These are phyloP conservation scores for Amphipyra tragopoginis DNA, from an alignment of 2,888 invertebrate species.

Conservation along the genomic window DNA sequence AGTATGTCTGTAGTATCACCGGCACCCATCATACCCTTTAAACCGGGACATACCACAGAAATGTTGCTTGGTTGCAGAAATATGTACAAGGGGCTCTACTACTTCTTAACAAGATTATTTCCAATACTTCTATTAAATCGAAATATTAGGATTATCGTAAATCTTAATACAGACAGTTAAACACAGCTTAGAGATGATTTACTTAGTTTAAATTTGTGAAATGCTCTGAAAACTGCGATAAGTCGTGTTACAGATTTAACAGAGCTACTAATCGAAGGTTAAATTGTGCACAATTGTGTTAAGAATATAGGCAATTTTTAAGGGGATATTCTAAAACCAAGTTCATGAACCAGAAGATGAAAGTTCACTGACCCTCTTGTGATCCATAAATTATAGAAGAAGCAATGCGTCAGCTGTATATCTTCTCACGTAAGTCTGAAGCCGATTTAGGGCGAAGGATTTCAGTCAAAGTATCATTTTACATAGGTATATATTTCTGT, in stretches of 20 bases:
- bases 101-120: too few species aligned
- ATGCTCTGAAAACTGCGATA: neutral
- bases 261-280: too few species aligned
- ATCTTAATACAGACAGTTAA: neutral
- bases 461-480: conserved; percentile 15
- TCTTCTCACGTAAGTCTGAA: conserved; percentile 24
- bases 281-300: too few species aligned
- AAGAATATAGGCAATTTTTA: too few species aligned
- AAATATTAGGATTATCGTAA: neutral
- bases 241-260: neutral
- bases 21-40: too few species aligned
- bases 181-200: neutral
- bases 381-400: conserved; percentile 12
- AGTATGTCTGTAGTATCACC: too few species aligned
- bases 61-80: too few species aligned
- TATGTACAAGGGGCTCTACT: too few species aligned
- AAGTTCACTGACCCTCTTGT: conserved; percentile 19
- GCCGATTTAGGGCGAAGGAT: conserved; percentile 13
- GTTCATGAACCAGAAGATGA: too few species aligned
- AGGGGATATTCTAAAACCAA: too few species aligned
- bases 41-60: too few species aligned
- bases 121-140: neutral
- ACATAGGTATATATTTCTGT: neutral
- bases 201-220: neutral
- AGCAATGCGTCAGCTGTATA: conserved; percentile 27